Conservation (phyloP, 2,113 vertebrate genomes). For the Phasianus colchicus region DNA sequence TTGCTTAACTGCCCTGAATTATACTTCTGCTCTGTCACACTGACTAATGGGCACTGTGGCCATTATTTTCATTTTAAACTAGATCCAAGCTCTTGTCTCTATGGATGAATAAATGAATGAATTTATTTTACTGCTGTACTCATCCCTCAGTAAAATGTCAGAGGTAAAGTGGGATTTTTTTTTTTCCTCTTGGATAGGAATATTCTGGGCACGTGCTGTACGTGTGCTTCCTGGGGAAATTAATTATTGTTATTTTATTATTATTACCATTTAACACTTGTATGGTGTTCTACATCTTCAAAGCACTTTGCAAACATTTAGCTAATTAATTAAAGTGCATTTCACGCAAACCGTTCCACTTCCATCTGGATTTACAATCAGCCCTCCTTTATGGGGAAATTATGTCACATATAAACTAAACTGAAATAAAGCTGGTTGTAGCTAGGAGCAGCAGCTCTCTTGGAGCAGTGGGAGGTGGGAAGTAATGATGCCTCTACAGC, state of each 20-base stretch:
- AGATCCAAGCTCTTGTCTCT: conserved; percentile 13
- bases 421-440: background rate
- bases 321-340: conserved; percentile 72
- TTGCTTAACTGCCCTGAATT: conserved; percentile 14
- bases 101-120: conserved; percentile 26
- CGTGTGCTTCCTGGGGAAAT: conserved; percentile 12
- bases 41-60: background rate
- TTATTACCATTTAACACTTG: conserved; percentile 37
- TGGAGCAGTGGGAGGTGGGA: conserved; percentile 20
- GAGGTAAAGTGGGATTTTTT: background rate
- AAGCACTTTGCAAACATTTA: conserved; percentile 61
- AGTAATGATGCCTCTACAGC: background rate
- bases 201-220: background rate
- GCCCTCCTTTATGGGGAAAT: conserved; percentile 43
- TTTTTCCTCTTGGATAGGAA: background rate
- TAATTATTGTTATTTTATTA: conserved; percentile 70
- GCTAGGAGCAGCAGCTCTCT: background rate
- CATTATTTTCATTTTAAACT: conserved; percentile 51
- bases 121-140: conserved; percentile 36
- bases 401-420: background rate
- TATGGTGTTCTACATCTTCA: conserved; percentile 53
- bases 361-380: conserved; percentile 68
- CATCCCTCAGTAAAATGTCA: conserved; percentile 31
- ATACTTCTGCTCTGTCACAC: background rate
- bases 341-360: conserved; percentile 51